These are phyloP conservation scores for Nyctibius grandis DNA, from an alignment of 2,797 vertebrate genomes.

Conservation along the genomic window DNA sequence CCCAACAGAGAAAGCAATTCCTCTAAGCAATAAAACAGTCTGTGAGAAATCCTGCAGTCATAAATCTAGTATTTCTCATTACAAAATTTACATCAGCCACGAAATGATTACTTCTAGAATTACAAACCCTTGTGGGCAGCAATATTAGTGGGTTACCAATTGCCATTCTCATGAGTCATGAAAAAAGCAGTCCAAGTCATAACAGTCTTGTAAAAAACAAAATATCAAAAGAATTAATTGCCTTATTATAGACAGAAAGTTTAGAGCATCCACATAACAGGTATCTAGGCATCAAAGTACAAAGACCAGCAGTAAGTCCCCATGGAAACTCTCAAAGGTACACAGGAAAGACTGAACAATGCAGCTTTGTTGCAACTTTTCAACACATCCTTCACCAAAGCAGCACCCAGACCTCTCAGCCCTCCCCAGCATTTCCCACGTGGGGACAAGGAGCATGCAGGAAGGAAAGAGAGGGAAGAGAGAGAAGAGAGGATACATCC, in stretches of 20 bases:
- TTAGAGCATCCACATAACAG: not conserved
- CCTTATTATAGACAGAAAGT: not conserved
- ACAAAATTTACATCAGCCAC: constrained; percentile 58
- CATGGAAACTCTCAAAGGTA: not conserved
- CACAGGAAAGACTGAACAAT: not conserved
- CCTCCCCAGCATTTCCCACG: not conserved
- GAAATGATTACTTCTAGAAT: constrained; percentile 47
- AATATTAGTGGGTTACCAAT: constrained; percentile 49
- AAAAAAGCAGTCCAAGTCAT: constrained; percentile 28
- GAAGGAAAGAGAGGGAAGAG: not conserved
- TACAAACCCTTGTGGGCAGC: constrained; percentile 41
- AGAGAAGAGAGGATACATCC: not conserved
- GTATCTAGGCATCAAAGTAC: not conserved
- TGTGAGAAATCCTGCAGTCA: constrained; percentile 53
- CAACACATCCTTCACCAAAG: not conserved
- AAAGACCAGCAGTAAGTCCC: not conserved
- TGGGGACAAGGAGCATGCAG: rapidly evolving
- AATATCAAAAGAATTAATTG: constrained; percentile 11
- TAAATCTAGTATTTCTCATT: constrained; percentile 65
- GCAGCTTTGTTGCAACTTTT: not conserved
- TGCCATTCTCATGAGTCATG: constrained; percentile 33
- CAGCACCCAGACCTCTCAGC: not conserved
- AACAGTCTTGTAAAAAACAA: constrained; percentile 20
- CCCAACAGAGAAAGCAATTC: constrained; percentile 58
- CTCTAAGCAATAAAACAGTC: constrained; percentile 61